Evolutionary conservation across 2,113 vertebrate genomes (phyloP).

Genomic region (Laticauda laticaudata): DNA sequence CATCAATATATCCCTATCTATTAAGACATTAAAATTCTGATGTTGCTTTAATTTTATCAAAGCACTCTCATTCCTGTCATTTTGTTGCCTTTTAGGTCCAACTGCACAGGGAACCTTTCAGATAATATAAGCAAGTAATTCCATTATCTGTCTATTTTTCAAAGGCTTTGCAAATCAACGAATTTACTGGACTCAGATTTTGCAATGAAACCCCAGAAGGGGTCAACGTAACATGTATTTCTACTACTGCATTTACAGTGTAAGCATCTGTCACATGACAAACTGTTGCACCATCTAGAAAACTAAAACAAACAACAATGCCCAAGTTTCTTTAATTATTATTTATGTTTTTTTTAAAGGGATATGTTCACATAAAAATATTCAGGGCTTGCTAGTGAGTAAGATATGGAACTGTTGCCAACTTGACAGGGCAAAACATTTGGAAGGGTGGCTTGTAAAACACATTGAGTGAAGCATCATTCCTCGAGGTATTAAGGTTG

Average conservation of each 20-base stretch:
- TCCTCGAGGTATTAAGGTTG: background rate
- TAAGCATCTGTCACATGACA: conserved; percentile 32
- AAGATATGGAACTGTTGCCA: background rate
- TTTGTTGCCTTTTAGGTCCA: background rate
- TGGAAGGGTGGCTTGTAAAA: background rate
- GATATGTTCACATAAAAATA: background rate
- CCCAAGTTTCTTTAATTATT: background rate
- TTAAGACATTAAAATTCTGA: background rate
- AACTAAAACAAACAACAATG: background rate
- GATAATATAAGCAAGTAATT: conserved; percentile 6
- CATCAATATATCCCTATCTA: background rate
- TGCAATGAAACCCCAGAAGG: conserved; percentile 31
- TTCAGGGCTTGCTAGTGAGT: background rate
- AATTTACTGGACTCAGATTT: conserved; percentile 72
- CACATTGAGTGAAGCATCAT: background rate
- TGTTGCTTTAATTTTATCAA: background rate
- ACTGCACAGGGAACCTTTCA: background rate
- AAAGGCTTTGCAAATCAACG: conserved; percentile 73
- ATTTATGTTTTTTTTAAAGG: background rate
- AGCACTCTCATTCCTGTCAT: background rate
- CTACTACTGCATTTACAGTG: background rate
- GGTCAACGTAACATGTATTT: conserved; percentile 1
- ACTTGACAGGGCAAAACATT: background rate
- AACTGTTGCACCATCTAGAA: background rate
- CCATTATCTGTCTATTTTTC: conserved; percentile 7